Base-by-base conservation (phyloP, 1,140 invertebrate species). In the Monochamus saltuarius region DNA sequence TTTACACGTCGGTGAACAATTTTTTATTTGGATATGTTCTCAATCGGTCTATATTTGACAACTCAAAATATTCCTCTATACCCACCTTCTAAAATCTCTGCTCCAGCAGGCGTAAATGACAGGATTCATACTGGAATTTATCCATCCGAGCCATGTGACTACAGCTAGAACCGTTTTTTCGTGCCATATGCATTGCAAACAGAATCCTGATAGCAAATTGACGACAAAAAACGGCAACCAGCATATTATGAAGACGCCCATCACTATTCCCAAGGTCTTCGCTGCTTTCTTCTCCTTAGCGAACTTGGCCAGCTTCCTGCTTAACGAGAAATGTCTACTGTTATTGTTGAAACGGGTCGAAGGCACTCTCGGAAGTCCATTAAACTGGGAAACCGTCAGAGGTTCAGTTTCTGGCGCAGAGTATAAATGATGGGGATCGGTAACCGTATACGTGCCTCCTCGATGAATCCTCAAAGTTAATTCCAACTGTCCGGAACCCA, bases 181-280 rank as follows among this genome's bases (percentile, higher is more conserved):
- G 57, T 96, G 87, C 74, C 87, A 85, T 58, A 95, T 90, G 76
- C 93, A 96, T 63, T 88, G 83, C 29, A 87, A 83, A 77, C 95
- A 97, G 70, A 97, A 89, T 0, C 94, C 95, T 7, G 91, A 91
- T 66, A 97, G 76, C 58, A 95, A 82, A 77, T 99, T 98, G 54
- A 98, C 90, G 42, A 98, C 92, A 78, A 99, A 99, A 79, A 99
- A 99, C 36, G 97, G 97, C 62, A 98, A 80, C 95, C 95, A 97
- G 75, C 96, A 99, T 49, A 98, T 85, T 69, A 98, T 96, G 77
- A 99, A 99, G 35, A 97, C 95, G n/a, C 97, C 97, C 90, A 95
- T 95, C 54, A 94, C 91, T 68, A 97, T 95, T 36, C 94, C 94
- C 54, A 97, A 78, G 1, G 94, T 97, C 72, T 97, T 95, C 0